Percentiles rank a stretch among this genome's conserved stretches.
Conservation (phyloP, 2,888 invertebrate genomes). For the Agonopterix heracliana region DNA sequence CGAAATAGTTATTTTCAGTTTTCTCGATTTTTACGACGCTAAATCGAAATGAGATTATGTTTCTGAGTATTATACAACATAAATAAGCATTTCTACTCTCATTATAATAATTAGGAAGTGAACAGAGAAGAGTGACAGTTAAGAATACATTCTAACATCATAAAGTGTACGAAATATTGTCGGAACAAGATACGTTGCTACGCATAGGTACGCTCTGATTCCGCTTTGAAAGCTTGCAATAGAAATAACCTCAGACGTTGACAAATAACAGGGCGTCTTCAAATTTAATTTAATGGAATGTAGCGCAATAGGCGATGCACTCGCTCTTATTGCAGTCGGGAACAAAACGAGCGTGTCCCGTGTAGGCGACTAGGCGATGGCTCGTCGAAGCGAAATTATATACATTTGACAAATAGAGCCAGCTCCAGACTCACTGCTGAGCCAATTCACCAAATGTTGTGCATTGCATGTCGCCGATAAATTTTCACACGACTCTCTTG, state of each 20-base stretch:
- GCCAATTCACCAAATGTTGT: constrained; percentile 49
- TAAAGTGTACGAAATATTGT: constrained; percentile 5
- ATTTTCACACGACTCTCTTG: constrained; percentile 40
- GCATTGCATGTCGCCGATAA: constrained; percentile 43
- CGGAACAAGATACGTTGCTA: constrained; percentile 1
- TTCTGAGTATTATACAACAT: no score
- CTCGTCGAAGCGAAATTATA: constrained; percentile 44
- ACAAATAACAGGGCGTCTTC: constrained; percentile 28
- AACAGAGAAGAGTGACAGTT: no score
- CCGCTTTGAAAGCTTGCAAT: constrained; percentile 15
- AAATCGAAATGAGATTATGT: no score
- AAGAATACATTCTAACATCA: neutral
- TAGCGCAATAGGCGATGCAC: constrained; percentile 15
- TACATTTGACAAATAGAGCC: constrained; percentile 51
- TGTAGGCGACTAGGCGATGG: constrained; percentile 19
- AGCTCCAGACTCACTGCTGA: constrained; percentile 25
- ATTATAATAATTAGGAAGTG: no score
- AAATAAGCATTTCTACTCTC: no score
- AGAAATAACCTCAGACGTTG: constrained; percentile 26
- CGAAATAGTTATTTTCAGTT: no score
- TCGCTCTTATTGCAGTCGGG: constrained; percentile 22
- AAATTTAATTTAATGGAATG: constrained; percentile 18
- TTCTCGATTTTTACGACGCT: no score
- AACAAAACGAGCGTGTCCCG: constrained; percentile 26
- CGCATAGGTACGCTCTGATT: constrained; percentile 15